Evolutionary conservation across 2,797 vertebrate genomes (phyloP), one percentile per base, ranked within the genome.

Genomic region (Helostoma temminkii): DNA sequence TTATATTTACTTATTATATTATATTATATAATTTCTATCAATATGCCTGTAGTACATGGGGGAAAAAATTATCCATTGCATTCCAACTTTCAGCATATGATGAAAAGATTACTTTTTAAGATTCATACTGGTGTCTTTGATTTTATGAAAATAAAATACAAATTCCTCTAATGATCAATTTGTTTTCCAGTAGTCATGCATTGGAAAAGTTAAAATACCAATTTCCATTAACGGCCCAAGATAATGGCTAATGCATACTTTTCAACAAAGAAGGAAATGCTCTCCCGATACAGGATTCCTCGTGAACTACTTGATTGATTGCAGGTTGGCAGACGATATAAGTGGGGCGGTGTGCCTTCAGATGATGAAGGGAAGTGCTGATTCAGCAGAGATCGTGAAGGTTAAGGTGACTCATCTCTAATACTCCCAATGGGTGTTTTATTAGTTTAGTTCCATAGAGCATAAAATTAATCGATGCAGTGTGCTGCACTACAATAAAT

Each of bases 391-490:
- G 48, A 73, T 55, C 68, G 47, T 42, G 52, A 79, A 66, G 47
- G 76, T 36, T 66, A 87, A 83, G 84, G 74, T 81, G 84, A 89
- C 78, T 82, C 84, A 74, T 74, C 86, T 83, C 74, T 80, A 76
- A 87, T 76, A 66, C 50, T 82, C 66, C 32, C 52, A 61, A 72
- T 80, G 74, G 83, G 66, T 50, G 41, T 88, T 91, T 89, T 86
- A 90, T 87, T 76, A 65, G 80, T 85, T 71, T 83, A 76, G 77
- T 81, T 87, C 87, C 67, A 81, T 47, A 78, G 63, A 78, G 41
- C 59, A 85, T 86, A 69, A 84, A 84, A 76, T 74, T 45, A 75
- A 85, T 74, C 64, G 69, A 81, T 16, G 52, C 60, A 67, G 32
- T 74, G 47, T 61, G 66, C 42, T 75, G 47, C 72, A 71, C 34